These are phyloP conservation scores for Xenus cinereus DNA, from an alignment of 2,113 vertebrate genomes.

Conservation along the genomic window DNA sequence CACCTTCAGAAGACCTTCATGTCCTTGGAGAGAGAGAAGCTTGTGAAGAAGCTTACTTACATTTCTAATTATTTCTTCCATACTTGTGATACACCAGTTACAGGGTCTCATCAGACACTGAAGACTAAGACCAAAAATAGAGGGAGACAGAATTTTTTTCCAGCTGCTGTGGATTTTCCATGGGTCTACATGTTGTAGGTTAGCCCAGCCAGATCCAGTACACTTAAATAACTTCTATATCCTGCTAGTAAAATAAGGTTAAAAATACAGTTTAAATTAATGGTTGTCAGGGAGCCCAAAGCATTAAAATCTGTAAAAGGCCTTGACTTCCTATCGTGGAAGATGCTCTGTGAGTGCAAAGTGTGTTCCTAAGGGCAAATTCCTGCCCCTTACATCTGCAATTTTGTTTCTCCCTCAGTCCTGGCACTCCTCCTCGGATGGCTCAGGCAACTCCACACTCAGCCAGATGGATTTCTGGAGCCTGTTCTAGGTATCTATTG, in stretches of 20 bases:
- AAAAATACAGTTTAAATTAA: not conserved
- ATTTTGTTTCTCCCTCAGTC: not conserved
- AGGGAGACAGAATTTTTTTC: not conserved
- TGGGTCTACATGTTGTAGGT: not conserved
- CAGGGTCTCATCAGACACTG: not conserved
- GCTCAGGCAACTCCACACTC: not conserved
- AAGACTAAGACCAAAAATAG: not conserved
- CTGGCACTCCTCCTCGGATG: not conserved
- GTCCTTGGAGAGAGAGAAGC: not conserved
- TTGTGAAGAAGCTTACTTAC: not conserved
- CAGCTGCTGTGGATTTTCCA: not conserved
- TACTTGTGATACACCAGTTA: not conserved
- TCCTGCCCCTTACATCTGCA: not conserved
- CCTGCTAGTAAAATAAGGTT: not conserved
- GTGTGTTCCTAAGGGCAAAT: not conserved
- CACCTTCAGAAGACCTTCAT: not conserved
- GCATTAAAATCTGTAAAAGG: not conserved
- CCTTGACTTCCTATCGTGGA: not conserved
- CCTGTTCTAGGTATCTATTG: not conserved
- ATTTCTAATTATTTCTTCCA: not conserved
- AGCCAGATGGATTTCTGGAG: not conserved
- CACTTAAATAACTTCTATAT: not conserved
- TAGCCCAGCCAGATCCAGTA: not conserved
- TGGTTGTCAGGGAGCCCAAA: not conserved
- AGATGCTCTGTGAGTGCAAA: not conserved